These are phyloP conservation scores for Theonella swinhoei DNA, from an alignment of 37 sponge, comb jelly and placozoan species.

Conservation along the genomic window DNA sequence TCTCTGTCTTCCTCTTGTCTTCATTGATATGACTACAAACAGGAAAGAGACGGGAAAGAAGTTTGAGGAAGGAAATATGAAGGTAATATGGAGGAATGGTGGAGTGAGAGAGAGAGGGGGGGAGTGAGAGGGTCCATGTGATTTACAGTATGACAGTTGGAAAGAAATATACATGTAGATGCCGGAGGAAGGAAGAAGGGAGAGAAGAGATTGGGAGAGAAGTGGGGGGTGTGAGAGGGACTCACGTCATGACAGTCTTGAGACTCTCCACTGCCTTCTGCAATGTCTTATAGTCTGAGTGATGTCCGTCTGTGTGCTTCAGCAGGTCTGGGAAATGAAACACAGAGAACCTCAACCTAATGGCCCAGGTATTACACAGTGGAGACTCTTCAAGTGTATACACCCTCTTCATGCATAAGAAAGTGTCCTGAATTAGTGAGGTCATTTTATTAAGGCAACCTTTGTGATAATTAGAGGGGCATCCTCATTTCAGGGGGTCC, in stretches of 20 bases:
- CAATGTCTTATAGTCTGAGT: slow-evolving; percentile 60
- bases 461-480: background rate
- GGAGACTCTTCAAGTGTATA: too few relatives aligned
- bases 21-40: slow-evolving; percentile 86
- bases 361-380: too few relatives aligned
- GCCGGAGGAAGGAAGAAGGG: background rate
- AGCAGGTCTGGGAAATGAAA: slow-evolving; percentile 43
- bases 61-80: background rate
- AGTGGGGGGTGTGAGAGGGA: background rate
- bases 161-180: background rate
- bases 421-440: too few relatives aligned
- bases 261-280: slow-evolving; percentile 69
- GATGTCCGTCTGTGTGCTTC: slow-evolving; percentile 59
- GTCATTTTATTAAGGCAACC: too few relatives aligned
- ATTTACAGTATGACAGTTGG: too few relatives aligned
- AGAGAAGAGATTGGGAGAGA: too few relatives aligned
- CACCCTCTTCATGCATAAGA: too few relatives aligned
- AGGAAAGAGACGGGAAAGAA: background rate
- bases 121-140: too few relatives aligned
- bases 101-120: background rate
- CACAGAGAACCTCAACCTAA: background rate
- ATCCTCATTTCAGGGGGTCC: too few relatives aligned
- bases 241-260: slow-evolving; percentile 87
- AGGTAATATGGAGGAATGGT: background rate
- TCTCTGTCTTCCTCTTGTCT: slow-evolving; percentile 92